Base-by-base conservation (phyloP, 1,140 invertebrate species). In the Cyrtorhinus lividipennis region DNA sequence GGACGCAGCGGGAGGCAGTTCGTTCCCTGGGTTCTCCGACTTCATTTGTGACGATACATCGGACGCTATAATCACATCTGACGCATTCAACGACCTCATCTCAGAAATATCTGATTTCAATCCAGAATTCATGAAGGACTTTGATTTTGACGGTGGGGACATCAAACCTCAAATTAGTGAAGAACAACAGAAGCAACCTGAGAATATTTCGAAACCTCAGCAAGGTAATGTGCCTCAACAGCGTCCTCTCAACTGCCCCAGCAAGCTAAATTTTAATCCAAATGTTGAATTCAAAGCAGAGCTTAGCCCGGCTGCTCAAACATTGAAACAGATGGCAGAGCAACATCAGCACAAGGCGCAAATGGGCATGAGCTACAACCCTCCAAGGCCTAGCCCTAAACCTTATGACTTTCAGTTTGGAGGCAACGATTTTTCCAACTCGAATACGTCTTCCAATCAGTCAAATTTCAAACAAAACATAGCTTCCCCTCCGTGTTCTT, bases 251-350 rank as follows among this genome's bases (percentile, higher is more conserved):
- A 59, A 23, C n/a, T 59, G 24, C 38, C 58, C 24, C 13, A 26
- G 18, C 56, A 30, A 20, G 2, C 15, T 24, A 1, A 45, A 5
- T 24, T 30, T 44, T 12, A 13, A 15, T 22, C 62, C 64, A 15
- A 25, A 45, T 22, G 59, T 62, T n/a, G 62, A 66, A n/a, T 56
- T 62, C 23, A 67, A 68, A 64, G 67, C 57, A 62, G 86, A 88
- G 69, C 79, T 88, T 71, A 90, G 88, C 61, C 87, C 90, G 5
- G 92, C 92, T 0, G 92, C 92, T 1, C 90, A 94, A 75, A 95
- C 91, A 0, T 76, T 95, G 12, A 95, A 95, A 72, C 91, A 95
- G 69, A 93, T 95, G 91, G 92, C 92, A 2, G 91, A 95, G 71
- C 92, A 95, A 71, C 92, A 95, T 72, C 91, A 95, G 74, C 89